Evolutionary conservation across 2,113 vertebrate genomes (phyloP).

Genomic region (Podocnemis expansa): DNA sequence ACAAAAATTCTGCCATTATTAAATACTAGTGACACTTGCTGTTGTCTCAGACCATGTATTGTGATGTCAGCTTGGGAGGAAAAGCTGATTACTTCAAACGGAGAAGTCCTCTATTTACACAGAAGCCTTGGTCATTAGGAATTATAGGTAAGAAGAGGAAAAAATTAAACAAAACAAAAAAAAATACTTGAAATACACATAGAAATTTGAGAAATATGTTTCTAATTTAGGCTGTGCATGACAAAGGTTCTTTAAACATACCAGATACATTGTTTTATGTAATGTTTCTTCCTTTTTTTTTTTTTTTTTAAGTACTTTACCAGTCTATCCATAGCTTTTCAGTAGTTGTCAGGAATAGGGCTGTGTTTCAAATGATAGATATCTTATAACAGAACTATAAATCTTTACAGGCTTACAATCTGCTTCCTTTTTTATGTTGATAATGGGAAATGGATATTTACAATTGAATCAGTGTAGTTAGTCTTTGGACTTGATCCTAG

Average conservation of each 20-base stretch:
- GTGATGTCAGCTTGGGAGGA: neutral
- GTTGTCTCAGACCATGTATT: neutral
- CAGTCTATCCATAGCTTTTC: slow-evolving; percentile 48
- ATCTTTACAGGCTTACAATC: slow-evolving; percentile 50
- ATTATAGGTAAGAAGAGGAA: slow-evolving; percentile 55
- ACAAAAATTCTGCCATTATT: neutral
- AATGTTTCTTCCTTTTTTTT: neutral
- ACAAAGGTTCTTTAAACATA: slow-evolving; percentile 48
- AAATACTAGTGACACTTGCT: neutral
- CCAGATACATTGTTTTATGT: slow-evolving; percentile 61
- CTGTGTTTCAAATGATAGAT: slow-evolving; percentile 61
- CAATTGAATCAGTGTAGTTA: fast-evolving
- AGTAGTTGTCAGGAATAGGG: slow-evolving; percentile 26
- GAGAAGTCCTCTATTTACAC: slow-evolving; percentile 40
- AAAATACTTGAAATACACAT: slow-evolving; percentile 56
- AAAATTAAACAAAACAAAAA: neutral
- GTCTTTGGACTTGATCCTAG: neutral
- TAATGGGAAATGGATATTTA: slow-evolving; percentile 50
- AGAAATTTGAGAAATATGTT: slow-evolving; percentile 55
- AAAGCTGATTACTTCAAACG: neutral
- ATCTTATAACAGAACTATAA: slow-evolving; percentile 56
- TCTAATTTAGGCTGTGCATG: slow-evolving; percentile 9
- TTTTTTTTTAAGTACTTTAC: slow-evolving; percentile 62
- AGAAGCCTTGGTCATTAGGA: slow-evolving; percentile 31
- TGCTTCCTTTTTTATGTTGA: slow-evolving; percentile 5